Base-by-base conservation (phyloP, 1,140 invertebrate species). In the Pogonomyrmex barbatus region DNA sequence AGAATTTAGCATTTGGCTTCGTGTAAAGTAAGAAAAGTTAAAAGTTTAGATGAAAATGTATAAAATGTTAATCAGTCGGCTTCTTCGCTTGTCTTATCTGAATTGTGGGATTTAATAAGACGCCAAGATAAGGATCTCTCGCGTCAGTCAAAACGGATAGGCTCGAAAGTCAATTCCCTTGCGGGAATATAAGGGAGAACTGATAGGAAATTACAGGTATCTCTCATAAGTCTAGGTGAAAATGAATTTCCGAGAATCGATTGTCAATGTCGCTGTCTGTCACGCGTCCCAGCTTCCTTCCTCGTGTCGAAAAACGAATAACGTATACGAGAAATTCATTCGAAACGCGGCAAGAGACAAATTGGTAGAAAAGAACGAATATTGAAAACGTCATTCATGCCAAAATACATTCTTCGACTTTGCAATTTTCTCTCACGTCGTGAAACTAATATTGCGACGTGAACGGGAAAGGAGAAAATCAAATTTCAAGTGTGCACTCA, bases 361-460 rank as follows among this genome's bases (percentile, higher is more conserved):
- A 83, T 83, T 83, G 79, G 68, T 83, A 83, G 79, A 73, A 83
- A 83, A 83, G 79, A 83, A 83, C 79, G 79, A 83, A 83, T 75
- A 73, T 83, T 82, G 79, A 45, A 73, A 73, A 33, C n/a, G 65
- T 39, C 54, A 30, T 75, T 73, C 79, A 47, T 12, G 54, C 68
- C 68, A 50, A 83, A 75, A 83, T 75, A 83, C 47, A 73, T 83
- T 75, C 56, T 75, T 8, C 56, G 54, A 50, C 17, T 75, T 75
- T 33, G 56, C 79, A 39, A 83, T 73, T 83, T 71, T 75, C 68
- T 47, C 45, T 30, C 52, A n/a, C 9, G 17, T 73, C 79, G 24
- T 60, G 54, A 45, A 60, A 83, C 30, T 47, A 60, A 83, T 39
- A 14, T 58, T 39, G 45, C 33, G 12, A 60, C 12, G 12, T 36